Percentiles rank a stretch among this genome's conserved stretches.
Evolutionary conservation across 2,797 vertebrate species (phyloP).

Genomic region (Malacoraja senta): DNA sequence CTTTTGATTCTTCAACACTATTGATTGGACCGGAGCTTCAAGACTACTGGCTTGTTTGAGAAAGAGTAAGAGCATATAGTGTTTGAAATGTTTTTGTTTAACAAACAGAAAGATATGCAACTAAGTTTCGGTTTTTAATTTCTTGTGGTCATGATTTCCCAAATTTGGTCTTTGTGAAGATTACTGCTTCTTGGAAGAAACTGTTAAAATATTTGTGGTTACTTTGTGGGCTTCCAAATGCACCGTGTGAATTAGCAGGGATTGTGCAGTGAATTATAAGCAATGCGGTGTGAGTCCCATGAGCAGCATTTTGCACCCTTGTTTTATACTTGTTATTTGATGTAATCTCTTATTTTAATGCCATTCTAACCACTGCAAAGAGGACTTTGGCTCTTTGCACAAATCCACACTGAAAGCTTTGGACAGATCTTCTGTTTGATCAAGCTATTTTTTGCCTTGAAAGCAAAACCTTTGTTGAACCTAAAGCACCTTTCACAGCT

Average conservation of each 20-base stretch:
- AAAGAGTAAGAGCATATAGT: constrained; percentile 15
- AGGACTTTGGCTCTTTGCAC: constrained; percentile 85
- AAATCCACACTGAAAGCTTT: constrained; percentile 75
- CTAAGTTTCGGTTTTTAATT: constrained; percentile 1
- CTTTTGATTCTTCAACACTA: constrained; percentile 34
- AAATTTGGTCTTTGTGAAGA: constrained; percentile 11
- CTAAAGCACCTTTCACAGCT: constrained; percentile 82
- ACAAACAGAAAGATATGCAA: not conserved
- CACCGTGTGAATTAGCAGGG: not conserved
- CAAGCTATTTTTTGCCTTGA: constrained; percentile 79
- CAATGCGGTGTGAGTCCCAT: not conserved
- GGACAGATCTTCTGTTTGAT: constrained; percentile 78
- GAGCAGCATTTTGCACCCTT: not conserved
- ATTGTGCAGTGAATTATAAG: not conserved
- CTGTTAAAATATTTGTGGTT: not conserved
- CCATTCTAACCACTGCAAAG: constrained; percentile 68
- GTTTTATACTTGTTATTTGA: constrained; percentile 39
- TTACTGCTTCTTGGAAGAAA: not conserved
- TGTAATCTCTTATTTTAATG: constrained; percentile 77
- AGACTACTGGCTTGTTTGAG: constrained; percentile 27
- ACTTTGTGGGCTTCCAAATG: constrained; percentile 31
- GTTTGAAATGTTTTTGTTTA: constrained; percentile 9
- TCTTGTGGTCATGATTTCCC: not conserved
- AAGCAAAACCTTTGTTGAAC: constrained; percentile 91
- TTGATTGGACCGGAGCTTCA: constrained; percentile 22